Evolutionary conservation across 2,888 invertebrate genomes (phyloP).

Genomic region (Arctia plantaginis): DNA sequence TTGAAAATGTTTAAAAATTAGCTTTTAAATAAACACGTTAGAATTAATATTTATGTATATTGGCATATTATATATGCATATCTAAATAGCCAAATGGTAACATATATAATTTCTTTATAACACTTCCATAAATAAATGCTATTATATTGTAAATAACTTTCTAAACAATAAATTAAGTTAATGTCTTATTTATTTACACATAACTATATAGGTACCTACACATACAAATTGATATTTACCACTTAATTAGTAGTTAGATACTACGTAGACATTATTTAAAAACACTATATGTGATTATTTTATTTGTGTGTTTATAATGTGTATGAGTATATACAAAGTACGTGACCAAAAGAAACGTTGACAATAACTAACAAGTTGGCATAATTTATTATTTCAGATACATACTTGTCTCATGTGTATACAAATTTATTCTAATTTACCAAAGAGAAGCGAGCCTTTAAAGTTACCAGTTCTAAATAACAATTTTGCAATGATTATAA

Average conservation of each 20-base stretch:
- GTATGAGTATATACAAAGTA: too few relatives aligned
- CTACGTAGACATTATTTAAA: not conserved
- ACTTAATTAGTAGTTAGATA: not conserved
- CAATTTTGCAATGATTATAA: not conserved
- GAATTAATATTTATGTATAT: not conserved
- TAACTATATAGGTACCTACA: not conserved
- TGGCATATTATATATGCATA: not conserved
- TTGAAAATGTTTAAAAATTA: not conserved
- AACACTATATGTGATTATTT: not conserved
- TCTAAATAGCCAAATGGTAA: not conserved
- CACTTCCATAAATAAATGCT: not conserved
- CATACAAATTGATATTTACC: not conserved
- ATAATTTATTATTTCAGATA: too few relatives aligned
- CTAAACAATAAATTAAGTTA: constrained; percentile 5
- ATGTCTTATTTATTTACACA: constrained; percentile 4
- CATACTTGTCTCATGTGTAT: too few relatives aligned
- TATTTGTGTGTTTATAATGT: not conserved
- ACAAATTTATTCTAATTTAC: not conserved
- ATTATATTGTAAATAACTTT: constrained; percentile 6
- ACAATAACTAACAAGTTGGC: too few relatives aligned
- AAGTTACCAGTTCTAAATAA: not conserved
- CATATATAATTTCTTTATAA: not conserved
- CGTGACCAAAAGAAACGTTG: too few relatives aligned
- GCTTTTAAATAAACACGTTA: not conserved
- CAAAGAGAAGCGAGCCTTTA: not conserved